phyloP scores from a whole-genome alignment of 2,888 invertebrate genomes.

The Epirrhoe alternata region DNA sequence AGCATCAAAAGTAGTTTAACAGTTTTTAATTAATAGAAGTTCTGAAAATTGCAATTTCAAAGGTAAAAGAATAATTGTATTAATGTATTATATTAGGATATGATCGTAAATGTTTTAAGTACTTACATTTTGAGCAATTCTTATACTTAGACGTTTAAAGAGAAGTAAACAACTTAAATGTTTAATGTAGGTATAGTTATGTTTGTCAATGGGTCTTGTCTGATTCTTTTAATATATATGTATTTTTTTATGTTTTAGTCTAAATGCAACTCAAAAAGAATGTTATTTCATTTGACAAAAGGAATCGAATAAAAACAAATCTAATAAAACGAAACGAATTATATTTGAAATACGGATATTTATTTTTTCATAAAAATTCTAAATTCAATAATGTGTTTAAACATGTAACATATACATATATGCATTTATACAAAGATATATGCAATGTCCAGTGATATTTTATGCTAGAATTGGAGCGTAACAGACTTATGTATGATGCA shows the following conservation, averaged over 20 bases:
- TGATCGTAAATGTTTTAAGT: too few relatives aligned
- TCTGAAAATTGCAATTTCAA: too few relatives aligned
- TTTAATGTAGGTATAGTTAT: too few relatives aligned
- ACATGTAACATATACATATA: constrained; percentile 86
- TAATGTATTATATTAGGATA: too few relatives aligned
- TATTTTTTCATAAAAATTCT: constrained; percentile 86
- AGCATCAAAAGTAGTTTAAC: not conserved
- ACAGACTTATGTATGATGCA: constrained; percentile 72
- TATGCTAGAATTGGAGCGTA: constrained; percentile 83
- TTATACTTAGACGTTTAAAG: too few relatives aligned
- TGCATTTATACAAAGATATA: constrained; percentile 86
- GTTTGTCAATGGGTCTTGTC: too few relatives aligned
- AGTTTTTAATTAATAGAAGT: not conserved
- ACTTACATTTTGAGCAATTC: too few relatives aligned
- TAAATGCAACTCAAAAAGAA: too few relatives aligned
- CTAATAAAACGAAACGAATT: constrained; percentile 74
- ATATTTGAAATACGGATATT: constrained; percentile 86
- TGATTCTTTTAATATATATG: too few relatives aligned
- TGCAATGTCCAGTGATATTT: constrained; percentile 83
- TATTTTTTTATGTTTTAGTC: too few relatives aligned
- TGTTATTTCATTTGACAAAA: not conserved
- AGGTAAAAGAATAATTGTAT: too few relatives aligned
- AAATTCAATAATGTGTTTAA: constrained; percentile 86
- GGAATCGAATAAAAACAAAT: constrained; percentile 43
- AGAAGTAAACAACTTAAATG: too few relatives aligned